Evolutionary conservation across 2,113 vertebrate genomes (phyloP), one percentile per base, ranked within the genome.

Genomic region (Cynoglossus semilaevis): DNA sequence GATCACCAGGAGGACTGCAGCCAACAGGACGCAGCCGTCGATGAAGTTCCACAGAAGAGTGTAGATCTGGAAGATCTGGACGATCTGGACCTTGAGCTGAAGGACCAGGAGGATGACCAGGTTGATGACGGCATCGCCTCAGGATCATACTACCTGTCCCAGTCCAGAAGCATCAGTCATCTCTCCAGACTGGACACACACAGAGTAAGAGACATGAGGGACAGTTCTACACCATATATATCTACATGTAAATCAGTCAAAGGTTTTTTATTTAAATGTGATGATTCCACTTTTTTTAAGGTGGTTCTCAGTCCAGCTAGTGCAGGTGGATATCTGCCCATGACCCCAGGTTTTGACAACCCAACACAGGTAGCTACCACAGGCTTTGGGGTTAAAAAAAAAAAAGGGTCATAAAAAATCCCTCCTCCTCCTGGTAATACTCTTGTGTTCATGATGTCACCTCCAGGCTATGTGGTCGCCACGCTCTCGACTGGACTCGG

Each of bases 311-410:
- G 82, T 69, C 36, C 89, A 80, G 88, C 87, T 57, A 90, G 78
- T 15, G 80, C 86, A 8, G 86, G 92, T 53, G 94, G 93, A 60
- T 97, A 97, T 58, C 90, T 97, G 72, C 94, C 93, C 14, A 97
- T 97, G 95, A 96, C 92, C 34, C 90, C 90, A 44, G 87, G 90
- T 22, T 47, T 84, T 54, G 91, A 91, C 42, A 80, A 16, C 57
- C 37, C 63, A 70, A 86, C 58, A 74, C 94, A 94, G 93, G 95
- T 76, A 71, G 2, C 7, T 48, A 38, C 36, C 75, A 53, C 6
- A 48, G 10, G 9, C 38, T 14, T 9, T 62, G 1, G 22, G 1
- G 8, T 40, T 8, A 41, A 2, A 51, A 42, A 14, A 9, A 41
- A 2, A 51, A 42, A 14, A 9, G 6, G 42, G 17, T 17, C 55